Base-by-base conservation (phyloP, 2,888 invertebrate genomes). In the Phyllotreta cruciferae region DNA sequence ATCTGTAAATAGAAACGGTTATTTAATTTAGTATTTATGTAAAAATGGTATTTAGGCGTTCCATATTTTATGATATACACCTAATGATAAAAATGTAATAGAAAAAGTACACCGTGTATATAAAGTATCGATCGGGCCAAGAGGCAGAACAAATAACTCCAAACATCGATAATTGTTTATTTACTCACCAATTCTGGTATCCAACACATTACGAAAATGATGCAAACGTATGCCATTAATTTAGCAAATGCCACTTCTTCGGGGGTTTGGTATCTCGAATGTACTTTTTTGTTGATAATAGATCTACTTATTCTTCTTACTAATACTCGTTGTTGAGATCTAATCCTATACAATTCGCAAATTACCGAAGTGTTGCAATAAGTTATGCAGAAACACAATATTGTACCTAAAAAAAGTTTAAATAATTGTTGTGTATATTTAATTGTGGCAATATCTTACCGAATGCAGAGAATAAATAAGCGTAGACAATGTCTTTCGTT, bases 161-260 rank as follows among this genome's bases (percentile, higher is more conserved):
- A 41, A 41, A 41, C 10, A 41, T n/a, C 10, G 9, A 41, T 41
- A 41, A 10, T 9, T 50, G 13, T 42, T 11, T 39, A 50, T 38
- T 44, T 64, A 70, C 71, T 85, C 77, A 94, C 94, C 90, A 94
- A 89, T 81, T 93, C 93, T 24, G 94, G 94, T 82, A 92, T 85
- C 94, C 94, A 94, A 81, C 93, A 94, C 45, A 90, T 82, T 75
- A 93, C 89, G 79, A 93, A 94, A 35, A 91, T 88, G 68, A 93
- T 86, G 68, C 93, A 92, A 44, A 94, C 85, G 55, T 90, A 86
- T 1, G 90, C 90, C 94, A 94, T 94, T 45, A 94, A 85, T 73
- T 90, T 86, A 71, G 93, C 92, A 80, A 94, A 94, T 66, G 92
- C 91, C 55, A 92, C 86, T 81, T 94, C 94, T 78, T 94, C 93